Evolutionary conservation across 2,888 invertebrate species (phyloP).

Genomic region (Chironomus tentans): DNA sequence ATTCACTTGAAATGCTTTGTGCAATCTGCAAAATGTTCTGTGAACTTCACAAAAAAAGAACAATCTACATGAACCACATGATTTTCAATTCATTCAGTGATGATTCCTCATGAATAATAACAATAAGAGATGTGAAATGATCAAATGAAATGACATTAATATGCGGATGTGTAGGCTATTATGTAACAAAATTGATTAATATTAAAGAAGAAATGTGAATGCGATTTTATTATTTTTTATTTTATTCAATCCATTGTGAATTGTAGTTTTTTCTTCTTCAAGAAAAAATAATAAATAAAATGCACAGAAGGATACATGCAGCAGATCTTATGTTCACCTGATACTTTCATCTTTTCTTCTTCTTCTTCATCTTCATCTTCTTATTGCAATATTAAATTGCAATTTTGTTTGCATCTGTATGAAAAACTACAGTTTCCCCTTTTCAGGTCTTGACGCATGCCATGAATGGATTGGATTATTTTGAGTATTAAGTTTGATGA

Average conservation of each 20-base stretch:
- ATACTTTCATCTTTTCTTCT: neutral
- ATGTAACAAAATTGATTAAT: neutral
- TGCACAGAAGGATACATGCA: neutral
- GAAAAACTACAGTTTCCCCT: no score
- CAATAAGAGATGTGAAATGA: neutral
- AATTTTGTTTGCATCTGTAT: neutral
- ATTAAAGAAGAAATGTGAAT: neutral
- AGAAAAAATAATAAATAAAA: neutral
- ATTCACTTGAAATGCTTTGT: neutral
- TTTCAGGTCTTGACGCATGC: neutral
- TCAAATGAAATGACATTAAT: neutral
- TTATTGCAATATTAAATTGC: neutral
- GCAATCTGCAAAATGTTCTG: conserved; percentile 9
- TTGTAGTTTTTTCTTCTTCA: neutral
- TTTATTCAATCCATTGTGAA: neutral
- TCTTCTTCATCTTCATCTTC: neutral
- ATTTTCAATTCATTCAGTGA: neutral
- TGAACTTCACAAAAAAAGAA: neutral
- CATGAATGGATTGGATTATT: neutral
- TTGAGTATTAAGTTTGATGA: no score
- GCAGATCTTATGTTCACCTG: neutral
- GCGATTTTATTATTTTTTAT: no score
- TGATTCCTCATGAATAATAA: neutral
- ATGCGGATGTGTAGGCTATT: neutral
- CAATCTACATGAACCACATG: neutral